Base-by-base conservation (phyloP, 2,797 vertebrate species). In the Todus mexicanus region DNA sequence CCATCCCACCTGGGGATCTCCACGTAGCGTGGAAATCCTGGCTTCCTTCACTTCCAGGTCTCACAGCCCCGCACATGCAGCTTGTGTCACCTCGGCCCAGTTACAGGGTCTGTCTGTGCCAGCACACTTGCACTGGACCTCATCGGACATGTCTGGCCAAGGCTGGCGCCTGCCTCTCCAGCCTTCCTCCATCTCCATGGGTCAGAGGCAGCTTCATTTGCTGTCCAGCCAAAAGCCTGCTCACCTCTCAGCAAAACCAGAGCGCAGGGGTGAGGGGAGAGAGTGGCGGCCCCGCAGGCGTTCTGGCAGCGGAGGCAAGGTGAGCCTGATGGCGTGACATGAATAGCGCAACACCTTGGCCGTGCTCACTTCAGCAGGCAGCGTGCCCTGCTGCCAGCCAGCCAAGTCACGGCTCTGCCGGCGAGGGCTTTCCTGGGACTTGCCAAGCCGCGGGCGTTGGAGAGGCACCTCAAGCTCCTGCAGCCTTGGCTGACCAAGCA, bases 281-380 rank as follows among this genome's bases (percentile, higher is more conserved):
- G 19, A 27, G 5, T 6, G 13, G 35, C 0, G 0, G 15, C 61
- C 43, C 38, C 5, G 0, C 0, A 0, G 48, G 25, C 0, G 0
- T 25, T 48, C 40, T 10, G 20, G 59, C 23, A 13, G 50, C 1
- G 1, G 42, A 33, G 31, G 21, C 57, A 33, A 54, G 78, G 61
- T 5, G 27, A 89, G 66, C 57, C 61, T 26, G 29, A 37, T 1
- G 4, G 48, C 33, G 29, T 1, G 4, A 27, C 3, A 1, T 0
- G 2, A 84, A 35, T 2, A 20, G 37, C 63, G 15, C 5, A 13
- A 1, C 26, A 27, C 37, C 40, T 26, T 23, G 40, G 43, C 65
- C 1, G 0, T 4, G 43, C 37, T 73, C 14, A 35, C 85, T 73
- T 19, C 0, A 1, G 33, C 1, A 5, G 50, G 42, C 42, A 69